These are phyloP conservation scores for Psittacara wagleri DNA, from an alignment of 2,113 vertebrate genomes.

Conservation along the genomic window DNA sequence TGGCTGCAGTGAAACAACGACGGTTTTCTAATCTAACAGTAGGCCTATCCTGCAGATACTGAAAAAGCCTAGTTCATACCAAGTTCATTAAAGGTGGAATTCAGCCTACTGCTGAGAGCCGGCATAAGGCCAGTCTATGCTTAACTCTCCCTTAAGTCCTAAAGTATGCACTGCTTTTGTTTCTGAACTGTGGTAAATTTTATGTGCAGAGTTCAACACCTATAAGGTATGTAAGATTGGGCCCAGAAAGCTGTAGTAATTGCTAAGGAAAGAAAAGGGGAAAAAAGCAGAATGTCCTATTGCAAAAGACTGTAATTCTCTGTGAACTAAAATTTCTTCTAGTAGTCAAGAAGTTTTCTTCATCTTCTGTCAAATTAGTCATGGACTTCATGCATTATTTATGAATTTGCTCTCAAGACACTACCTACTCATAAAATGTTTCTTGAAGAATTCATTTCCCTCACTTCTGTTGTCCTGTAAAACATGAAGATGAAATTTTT, in stretches of 20 bases:
- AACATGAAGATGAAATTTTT: not conserved
- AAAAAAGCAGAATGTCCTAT: not conserved
- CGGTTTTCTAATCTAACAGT: not conserved
- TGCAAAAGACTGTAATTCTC: not conserved
- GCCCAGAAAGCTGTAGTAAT: not conserved
- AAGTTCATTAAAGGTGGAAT: constrained; percentile 37
- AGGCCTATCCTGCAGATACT: not conserved
- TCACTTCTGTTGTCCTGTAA: not conserved
- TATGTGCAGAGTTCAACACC: not conserved
- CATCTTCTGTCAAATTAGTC: not conserved
- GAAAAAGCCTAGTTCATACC: not conserved
- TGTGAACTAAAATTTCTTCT: not conserved
- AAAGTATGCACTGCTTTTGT: constrained; percentile 15
- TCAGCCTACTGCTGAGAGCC: constrained; percentile 10
- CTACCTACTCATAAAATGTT: not conserved
- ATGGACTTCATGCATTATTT: not conserved
- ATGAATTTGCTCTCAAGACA: not conserved
- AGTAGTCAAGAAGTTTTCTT: not conserved
- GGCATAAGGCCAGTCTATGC: not conserved
- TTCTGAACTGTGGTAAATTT: not conserved
- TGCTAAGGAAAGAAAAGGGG: not conserved
- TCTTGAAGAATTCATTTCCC: not conserved
- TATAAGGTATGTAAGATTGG: not conserved
- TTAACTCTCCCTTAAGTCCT: not conserved
- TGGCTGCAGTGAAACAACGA: not conserved